Base-by-base conservation (phyloP, 2,797 vertebrate genomes). In the Alosa sapidissima region DNA sequence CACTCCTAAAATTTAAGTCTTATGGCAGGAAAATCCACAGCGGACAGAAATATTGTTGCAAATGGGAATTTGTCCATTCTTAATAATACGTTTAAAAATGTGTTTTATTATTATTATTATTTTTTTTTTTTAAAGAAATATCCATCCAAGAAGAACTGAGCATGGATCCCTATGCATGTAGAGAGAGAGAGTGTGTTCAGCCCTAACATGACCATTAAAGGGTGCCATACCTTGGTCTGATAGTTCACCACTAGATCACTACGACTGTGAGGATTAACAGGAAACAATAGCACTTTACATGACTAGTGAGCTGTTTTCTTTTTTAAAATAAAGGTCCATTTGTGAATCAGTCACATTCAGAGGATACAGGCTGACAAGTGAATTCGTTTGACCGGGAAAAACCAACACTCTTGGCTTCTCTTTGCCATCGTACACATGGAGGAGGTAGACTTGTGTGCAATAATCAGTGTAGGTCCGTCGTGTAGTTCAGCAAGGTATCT, bases 381-480 rank as follows among this genome's bases (percentile, higher is more conserved):
- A 89, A 88, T 89, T 86, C 87, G 84, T 88, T 85, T 86, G 87
- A 87, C 78, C 81, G 75, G 87, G 89, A 87, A 48, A 84, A 89
- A 89, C 91, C 36, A 82, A 83, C 86, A 83, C 86, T 81, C 92
- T 83, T 92, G 92, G 93, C 87, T 92, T 92, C 93, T 94, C 72
- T 95, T 94, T 94, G 95, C 92, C 93, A 93, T 96, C 94, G 94
- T 95, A 95, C 88, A 95, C 96, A 95, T 94, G 93, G 96, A 97
- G 97, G 98, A 98, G 97, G 97, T 98, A 99, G 97, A 97, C 96
- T 78, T 78, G 94, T 96, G 92, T 89, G 96, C 89, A 95, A 94
- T 93, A 78, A 41, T 78, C 72, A 78, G 72, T 96, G 95, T 92
- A 82, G 49, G 81, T 82, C 24, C 21, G 33, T 82, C 83, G 68